Evolutionary conservation across 2,797 vertebrate genomes (phyloP), one percentile per base, ranked within the genome.

Genomic region (Anabas testudineus): DNA sequence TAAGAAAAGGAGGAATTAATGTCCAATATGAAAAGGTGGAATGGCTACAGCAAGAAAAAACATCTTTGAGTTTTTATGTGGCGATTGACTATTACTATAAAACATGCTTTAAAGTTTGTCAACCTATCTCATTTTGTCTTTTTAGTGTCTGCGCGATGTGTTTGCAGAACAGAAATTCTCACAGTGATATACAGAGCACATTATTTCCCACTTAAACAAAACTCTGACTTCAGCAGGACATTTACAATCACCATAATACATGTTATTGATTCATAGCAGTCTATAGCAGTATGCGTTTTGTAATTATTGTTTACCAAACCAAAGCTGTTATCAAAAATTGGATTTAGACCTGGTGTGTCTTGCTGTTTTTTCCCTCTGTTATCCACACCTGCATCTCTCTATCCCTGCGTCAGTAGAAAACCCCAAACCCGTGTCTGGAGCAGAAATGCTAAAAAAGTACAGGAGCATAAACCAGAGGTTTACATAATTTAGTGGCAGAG

Each of bases 401-500:
- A 53, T 55, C 32, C 26, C 21, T 30, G 60, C n/a, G n/a, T 69
- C 32, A 22, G 49, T 57, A 61, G 68, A 71, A 77, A 83, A 62
- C 34, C 46, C 41, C 55, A 49, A 39, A 82, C 58, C 64, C 2
- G 9, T 41, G 45, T 63, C 56, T 62, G 46, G 48, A 65, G 68
- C 16, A 48, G 68, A 58, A 83, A 76, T 41, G 88, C 90, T 86
- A 90, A 83, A 81, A 90, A 87, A 90, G 67, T 74, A 72, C 64
- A 14, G 61, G 82, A 87, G 82, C 87, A 87, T 92, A 92, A 92
- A 92, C 80, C 69, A 89, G 62, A 81, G 80, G 90, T 95, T 95
- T 95, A 93, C 95, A 95, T 95, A 95, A 94, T 93, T 95, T 94
- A 94, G 92, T 90, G 92, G 90, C 83, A 89, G 74, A 85, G 90